These are phyloP conservation scores for Pasiphila rectangulata DNA, from an alignment of 2,888 invertebrate species.

Conservation along the genomic window DNA sequence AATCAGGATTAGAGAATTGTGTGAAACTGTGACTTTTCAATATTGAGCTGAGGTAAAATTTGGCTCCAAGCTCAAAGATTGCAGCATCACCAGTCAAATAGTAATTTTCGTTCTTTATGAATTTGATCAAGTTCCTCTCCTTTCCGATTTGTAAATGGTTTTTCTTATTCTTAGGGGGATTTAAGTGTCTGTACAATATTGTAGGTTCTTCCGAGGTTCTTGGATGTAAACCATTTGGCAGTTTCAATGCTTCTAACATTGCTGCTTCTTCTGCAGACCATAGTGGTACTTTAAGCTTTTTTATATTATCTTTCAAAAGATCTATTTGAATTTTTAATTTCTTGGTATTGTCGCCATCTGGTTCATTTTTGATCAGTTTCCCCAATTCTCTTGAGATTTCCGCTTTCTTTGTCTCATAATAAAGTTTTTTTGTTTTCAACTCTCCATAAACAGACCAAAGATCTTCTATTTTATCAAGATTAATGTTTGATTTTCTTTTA, in stretches of 20 bases:
- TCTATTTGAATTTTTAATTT: constrained; percentile 80
- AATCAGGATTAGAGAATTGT: constrained; percentile 88
- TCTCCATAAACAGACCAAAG: constrained; percentile 83
- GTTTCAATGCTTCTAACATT: constrained; percentile 81
- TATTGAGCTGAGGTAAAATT: constrained; percentile 73
- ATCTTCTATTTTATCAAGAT: constrained; percentile 78
- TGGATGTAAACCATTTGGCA: constrained; percentile 86
- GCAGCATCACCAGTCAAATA: constrained; percentile 86
- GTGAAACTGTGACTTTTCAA: constrained; percentile 75
- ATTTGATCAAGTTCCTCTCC: constrained; percentile 77
- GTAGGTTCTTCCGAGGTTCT: constrained; percentile 79
- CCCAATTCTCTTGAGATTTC: constrained; percentile 74
- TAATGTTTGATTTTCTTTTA: constrained; percentile 75
- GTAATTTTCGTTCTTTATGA: constrained; percentile 80
- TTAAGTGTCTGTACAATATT: constrained; percentile 50
- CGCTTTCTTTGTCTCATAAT: constrained; percentile 75
- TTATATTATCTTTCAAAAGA: constrained; percentile 83
- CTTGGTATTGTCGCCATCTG: constrained; percentile 63
- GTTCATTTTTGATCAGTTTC: constrained; percentile 56
- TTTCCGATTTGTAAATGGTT: constrained; percentile 81
- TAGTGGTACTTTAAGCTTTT: constrained; percentile 81
- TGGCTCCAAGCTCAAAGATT: constrained; percentile 83
- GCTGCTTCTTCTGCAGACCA: constrained; percentile 88
- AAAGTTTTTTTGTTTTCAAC: constrained; percentile 70
- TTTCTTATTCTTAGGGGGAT: constrained; percentile 53